Percentiles rank a stretch among this genome's conserved stretches.
Evolutionary conservation across 2,113 vertebrate genomes (phyloP).

Genomic region (Rhinolophus ferrumequinum): DNA sequence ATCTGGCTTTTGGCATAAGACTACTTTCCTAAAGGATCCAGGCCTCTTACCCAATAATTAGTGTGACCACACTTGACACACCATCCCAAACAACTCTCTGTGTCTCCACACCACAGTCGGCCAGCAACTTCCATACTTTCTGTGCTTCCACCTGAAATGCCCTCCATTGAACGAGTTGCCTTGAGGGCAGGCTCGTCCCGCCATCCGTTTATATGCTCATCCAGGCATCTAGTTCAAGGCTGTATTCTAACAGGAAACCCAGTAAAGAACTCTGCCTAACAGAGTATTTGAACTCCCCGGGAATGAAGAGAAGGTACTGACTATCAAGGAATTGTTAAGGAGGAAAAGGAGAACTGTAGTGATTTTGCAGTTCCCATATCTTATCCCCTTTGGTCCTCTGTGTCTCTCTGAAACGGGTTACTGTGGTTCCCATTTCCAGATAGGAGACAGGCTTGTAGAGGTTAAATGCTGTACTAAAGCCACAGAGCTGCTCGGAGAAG

Average conservation of each 20-base stretch:
- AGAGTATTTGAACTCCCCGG: not conserved
- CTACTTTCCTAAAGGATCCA: constrained; percentile 17
- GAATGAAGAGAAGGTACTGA: not conserved
- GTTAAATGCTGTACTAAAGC: not conserved
- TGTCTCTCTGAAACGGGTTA: not conserved
- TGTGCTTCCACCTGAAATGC: constrained; percentile 16
- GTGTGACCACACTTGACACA: not conserved
- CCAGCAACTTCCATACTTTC: not conserved
- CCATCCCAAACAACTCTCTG: not conserved
- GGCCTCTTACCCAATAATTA: not conserved
- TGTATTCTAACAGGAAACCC: not conserved
- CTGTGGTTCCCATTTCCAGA: not conserved
- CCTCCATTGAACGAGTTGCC: not conserved
- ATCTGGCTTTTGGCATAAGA: constrained; percentile 3
- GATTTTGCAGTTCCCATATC: not conserved
- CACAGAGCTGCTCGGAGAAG: not conserved
- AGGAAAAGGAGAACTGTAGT: not conserved
- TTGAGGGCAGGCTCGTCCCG: not conserved
- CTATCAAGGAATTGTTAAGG: not conserved
- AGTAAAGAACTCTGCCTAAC: not conserved
- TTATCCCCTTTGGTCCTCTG: not conserved
- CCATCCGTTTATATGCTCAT: constrained; percentile 16
- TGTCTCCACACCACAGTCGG: not conserved
- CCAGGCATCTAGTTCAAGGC: not conserved
- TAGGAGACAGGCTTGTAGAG: not conserved